These are phyloP conservation scores for Benitochromis conjunctus DNA, from an alignment of 2,113 vertebrate genomes.

Conservation along the genomic window DNA sequence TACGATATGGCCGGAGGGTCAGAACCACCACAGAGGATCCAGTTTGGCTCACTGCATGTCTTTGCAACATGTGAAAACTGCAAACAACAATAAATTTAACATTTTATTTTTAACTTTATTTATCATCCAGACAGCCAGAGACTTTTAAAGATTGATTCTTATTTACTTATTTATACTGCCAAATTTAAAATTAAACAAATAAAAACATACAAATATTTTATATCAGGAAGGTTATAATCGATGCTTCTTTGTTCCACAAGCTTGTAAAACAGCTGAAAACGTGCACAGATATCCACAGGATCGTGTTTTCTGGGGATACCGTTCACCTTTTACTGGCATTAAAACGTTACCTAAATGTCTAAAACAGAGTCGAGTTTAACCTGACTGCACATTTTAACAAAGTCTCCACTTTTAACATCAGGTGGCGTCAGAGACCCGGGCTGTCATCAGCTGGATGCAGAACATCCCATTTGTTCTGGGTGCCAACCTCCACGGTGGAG, in stretches of 20 bases:
- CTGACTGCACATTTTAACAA: background rate
- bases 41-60: too few species aligned
- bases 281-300: background rate
- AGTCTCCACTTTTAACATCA: constrained; percentile 17
- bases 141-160: background rate
- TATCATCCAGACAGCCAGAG: background rate
- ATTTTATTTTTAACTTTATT: background rate
- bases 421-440: constrained; percentile 87
- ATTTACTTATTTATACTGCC: too few species aligned
- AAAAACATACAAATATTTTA: too few species aligned
- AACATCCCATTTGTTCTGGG: constrained; percentile 88
- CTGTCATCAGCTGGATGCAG: constrained; percentile 90
- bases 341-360: background rate
- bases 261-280: background rate
- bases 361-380: background rate
- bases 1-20: too few species aligned
- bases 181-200: fast-evolving
- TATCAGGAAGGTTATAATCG: background rate
- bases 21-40: too few species aligned
- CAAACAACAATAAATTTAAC: background rate
- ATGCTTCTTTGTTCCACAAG: background rate
- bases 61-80: too few species aligned
- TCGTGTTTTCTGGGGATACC: background rate
- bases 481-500: constrained; percentile 89
- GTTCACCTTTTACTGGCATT: background rate